Conservation (phyloP, 2,797 vertebrate genomes). For the Sphaeramia orbicularis region DNA sequence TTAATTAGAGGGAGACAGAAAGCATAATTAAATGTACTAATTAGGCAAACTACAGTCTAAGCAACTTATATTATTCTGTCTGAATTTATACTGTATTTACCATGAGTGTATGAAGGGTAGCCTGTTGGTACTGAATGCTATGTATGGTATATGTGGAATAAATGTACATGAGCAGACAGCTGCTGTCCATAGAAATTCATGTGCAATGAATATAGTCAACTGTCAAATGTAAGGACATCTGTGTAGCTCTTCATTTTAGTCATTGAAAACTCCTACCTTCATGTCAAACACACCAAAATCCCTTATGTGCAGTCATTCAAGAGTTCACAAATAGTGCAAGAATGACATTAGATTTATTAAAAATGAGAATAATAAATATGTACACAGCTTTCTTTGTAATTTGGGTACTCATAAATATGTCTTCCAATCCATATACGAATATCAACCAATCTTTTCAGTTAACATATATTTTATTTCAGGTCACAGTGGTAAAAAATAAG, state of each 20-base stretch:
- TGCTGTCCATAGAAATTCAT: slow-evolving; percentile 66
- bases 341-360: too few relatives aligned
- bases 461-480: slow-evolving; percentile 8
- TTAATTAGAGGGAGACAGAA: slow-evolving; percentile 53
- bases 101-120: slow-evolving; percentile 29
- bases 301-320: slow-evolving; percentile 11
- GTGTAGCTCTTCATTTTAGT: slow-evolving; percentile 49
- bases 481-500: slow-evolving; percentile 13
- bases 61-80: slow-evolving; percentile 41
- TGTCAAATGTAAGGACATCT: slow-evolving; percentile 66
- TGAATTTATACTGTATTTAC: slow-evolving; percentile 33
- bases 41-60: slow-evolving; percentile 54
- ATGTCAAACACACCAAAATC: slow-evolving; percentile 44
- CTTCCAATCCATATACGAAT: too few relatives aligned
- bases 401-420: too few relatives aligned
- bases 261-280: slow-evolving; percentile 39
- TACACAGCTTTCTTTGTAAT: too few relatives aligned
- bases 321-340: too few relatives aligned
- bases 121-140: slow-evolving; percentile 49
- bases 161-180: slow-evolving; percentile 64
- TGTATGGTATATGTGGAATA: slow-evolving; percentile 45
- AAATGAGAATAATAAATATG: too few relatives aligned
- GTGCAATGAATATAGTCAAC: slow-evolving; percentile 57
- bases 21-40: slow-evolving; percentile 59
- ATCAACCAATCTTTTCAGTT: neutral